These are phyloP conservation scores for Thalassarche chlororhynchos DNA, from an alignment of 2,113 vertebrate genomes.

Conservation along the genomic window DNA sequence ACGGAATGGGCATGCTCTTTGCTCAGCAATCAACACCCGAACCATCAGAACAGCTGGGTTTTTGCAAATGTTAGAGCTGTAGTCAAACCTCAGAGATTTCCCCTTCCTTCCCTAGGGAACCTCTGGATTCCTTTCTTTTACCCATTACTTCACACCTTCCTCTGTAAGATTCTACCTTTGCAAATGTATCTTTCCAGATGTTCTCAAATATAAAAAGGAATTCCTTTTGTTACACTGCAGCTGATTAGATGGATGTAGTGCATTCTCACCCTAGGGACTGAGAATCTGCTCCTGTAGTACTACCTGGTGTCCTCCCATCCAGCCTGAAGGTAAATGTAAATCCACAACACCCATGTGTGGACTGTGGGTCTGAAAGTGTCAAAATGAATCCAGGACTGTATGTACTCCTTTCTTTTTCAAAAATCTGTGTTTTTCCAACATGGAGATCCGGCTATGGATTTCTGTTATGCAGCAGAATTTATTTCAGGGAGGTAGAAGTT, in stretches of 20 bases:
- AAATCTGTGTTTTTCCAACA: neutral
- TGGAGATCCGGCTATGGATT: neutral
- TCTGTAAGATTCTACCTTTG: neutral
- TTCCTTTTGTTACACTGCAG: neutral
- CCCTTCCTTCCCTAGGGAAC: conserved; percentile 2
- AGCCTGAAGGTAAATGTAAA: neutral
- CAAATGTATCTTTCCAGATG: neutral
- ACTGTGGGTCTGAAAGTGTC: neutral
- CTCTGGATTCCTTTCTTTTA: neutral
- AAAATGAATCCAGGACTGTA: neutral
- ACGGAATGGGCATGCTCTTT: neutral
- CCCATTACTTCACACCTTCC: conserved; percentile 32
- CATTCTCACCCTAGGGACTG: neutral
- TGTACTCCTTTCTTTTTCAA: neutral
- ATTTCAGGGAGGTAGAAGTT: neutral
- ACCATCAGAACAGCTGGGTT: neutral
- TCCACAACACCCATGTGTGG: neutral
- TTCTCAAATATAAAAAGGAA: neutral
- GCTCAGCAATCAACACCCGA: neutral
- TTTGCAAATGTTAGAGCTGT: neutral
- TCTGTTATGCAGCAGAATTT: neutral
- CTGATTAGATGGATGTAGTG: neutral
- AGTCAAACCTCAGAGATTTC: neutral
- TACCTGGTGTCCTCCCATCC: neutral
- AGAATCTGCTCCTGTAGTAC: neutral